Conservation (phyloP, 1,140 invertebrate species). For the Drosophila repleta region DNA sequence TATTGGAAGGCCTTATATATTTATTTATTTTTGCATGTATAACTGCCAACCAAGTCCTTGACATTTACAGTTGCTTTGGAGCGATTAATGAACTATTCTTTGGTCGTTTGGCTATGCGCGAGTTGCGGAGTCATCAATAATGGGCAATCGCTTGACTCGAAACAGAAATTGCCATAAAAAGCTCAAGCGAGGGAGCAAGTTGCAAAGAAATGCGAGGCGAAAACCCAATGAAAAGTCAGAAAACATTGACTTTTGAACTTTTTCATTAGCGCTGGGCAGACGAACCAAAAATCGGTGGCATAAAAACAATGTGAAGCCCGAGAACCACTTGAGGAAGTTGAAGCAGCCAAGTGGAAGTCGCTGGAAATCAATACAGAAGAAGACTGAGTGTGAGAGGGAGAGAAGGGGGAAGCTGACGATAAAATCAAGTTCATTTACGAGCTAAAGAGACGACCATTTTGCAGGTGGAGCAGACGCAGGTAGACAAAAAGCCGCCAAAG, state of each 20-base stretch:
- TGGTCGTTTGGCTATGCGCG: constrained; percentile 17
- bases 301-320: constrained; percentile 59
- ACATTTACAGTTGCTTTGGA: no score
- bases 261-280: constrained; percentile 56
- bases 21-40: no score
- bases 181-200: constrained; percentile 12
- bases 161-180: constrained; percentile 41
- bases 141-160: constrained; percentile 28
- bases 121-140: constrained; percentile 49
- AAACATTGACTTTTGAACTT: constrained; percentile 63
- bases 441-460: constrained; percentile 53
- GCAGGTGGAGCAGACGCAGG: constrained; percentile 45
- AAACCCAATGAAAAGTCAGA: constrained; percentile 44
- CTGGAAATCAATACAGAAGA: constrained; percentile 69
- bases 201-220: constrained; percentile 17
- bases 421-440: constrained; percentile 80
- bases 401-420: constrained; percentile 56
- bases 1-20: no score
- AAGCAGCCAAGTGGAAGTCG: constrained; percentile 64
- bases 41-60: no score
- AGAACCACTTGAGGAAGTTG: constrained; percentile 67
- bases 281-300: constrained; percentile 41
- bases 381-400: not conserved
- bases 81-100: constrained; percentile 48
- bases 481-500: constrained; percentile 32